Evolutionary conservation across 2,888 invertebrate genomes (phyloP), one percentile per base, ranked within the genome.

Genomic region (Drosophila diplacantha): DNA sequence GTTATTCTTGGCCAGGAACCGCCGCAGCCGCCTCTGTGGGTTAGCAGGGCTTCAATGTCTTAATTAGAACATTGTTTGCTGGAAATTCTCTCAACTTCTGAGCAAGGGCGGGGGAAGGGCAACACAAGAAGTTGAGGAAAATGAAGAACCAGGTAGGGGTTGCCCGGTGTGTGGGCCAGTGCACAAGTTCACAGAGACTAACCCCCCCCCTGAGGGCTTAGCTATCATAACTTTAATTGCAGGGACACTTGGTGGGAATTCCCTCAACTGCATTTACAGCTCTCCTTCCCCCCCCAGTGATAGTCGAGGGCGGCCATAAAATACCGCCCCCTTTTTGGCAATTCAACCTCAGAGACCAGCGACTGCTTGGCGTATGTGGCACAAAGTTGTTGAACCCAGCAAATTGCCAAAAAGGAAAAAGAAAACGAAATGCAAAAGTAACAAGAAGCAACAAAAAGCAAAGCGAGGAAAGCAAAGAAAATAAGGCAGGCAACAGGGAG

Each of bases 311-410:
- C 14, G 11, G 12, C 44, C 51, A 38, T 50, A 18, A 38, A 24
- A 26, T 12, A n/a, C n/a, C 49, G 12, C 18, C 24, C 18, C 24
- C 46, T n/a, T 11, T 43, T 11, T 16, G 43, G 43, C 39, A 39
- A 39, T 24, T n/a, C 16, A 16, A 11, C 7, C 43, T 18, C 16
- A 26, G 43, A 43, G 26, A 43, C 26, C 43, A 14, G 8, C 44
- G 41, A 34, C 34, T 34, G 24, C 22, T 57, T 57, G 41, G 55
- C 60, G 58, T 69, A 72, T 72, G 70, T 78, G 78, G 63, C 61
- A 69, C 72, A 77, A 69, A 77, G 77, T 80, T 72, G 77, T 77
- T 75, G 81, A 80, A 80, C 77, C 56, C 69, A 53, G 32, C 50
- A 44, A 52, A 68, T 73, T 63, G 73, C 66, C 47, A 62, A 62